Base-by-base conservation (phyloP, 2,113 vertebrate species). In the Centropus bengalensis region DNA sequence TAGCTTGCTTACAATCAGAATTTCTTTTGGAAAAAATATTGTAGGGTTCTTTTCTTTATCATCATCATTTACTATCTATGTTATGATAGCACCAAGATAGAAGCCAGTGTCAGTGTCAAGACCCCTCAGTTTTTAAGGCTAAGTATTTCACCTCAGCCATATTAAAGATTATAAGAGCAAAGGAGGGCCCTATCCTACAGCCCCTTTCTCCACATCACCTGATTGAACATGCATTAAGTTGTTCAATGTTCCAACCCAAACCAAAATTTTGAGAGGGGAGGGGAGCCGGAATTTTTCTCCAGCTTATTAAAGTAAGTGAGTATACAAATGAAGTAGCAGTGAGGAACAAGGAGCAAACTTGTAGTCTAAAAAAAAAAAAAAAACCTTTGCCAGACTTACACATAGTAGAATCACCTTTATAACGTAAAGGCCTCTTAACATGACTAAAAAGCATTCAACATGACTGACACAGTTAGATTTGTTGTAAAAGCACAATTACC, bases 251-350 rank as follows among this genome's bases (percentile, higher is more conserved):
- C 7, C 30, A 63, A 15, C 8, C 0, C 0, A 64, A 86, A 12
- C 1, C 1, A 17, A 36, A 36, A 36, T 36, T 36, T 36, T 36
- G 36, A 7, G 36, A 36, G 36, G 36, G 36, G 36, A 36, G 36
- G 36, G 7, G 36, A 91, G 2, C 3, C 15, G 20, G 1, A 1
- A 4, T 33, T 54, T 38, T n/a, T 4, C 6, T 9, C 11, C 5
- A 40, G 8, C 1, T 81, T 66, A 59, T 44, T 60, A 44, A 75
- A 52, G 22, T 40, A 64, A 77, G 9, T 20, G 8, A 78, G 71
- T 28, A 79, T 21, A 64, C 10, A 64, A 76, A 82, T 71, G 32
- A 71, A 56, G 6, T 26, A 49, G 9, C 17, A 44, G 15, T 38
- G 23, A 55, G 22, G 14, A 55, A 91, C 86, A 89, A 44, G 1